phyloP scores from a whole-genome alignment of 2,888 invertebrate genomes.

The Isoperla grammatica region DNA sequence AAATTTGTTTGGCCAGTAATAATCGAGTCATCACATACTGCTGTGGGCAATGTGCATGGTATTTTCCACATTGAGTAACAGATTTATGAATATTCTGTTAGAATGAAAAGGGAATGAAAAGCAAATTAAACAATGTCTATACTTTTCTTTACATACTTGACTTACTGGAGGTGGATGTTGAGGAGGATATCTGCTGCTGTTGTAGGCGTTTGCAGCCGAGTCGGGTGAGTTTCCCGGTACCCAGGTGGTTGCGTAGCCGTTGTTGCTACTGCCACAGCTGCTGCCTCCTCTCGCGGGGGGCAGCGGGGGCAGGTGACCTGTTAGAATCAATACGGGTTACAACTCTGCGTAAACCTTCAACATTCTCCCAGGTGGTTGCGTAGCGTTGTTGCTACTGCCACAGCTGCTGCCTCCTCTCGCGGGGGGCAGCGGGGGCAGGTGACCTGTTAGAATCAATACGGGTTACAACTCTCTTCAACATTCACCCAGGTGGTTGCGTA shows the following conservation, averaged over 20 bases:
- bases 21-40: too few species aligned
- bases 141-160: too few species aligned
- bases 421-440: constrained; percentile 23
- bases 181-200: constrained; percentile 16
- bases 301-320: constrained; percentile 20
- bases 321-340: too few species aligned
- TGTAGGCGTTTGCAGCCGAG: constrained; percentile 14
- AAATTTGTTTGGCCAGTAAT: too few species aligned
- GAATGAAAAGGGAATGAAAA: too few species aligned
- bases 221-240: constrained; percentile 13
- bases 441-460: constrained; percentile 9
- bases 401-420: constrained; percentile 27
- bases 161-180: constrained; percentile 30
- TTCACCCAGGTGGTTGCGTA: constrained; percentile 24
- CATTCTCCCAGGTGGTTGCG: constrained; percentile 24
- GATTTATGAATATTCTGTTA: too few species aligned
- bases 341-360: too few species aligned
- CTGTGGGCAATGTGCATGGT: too few species aligned
- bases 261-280: constrained; percentile 24
- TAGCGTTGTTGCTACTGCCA: constrained; percentile 24
- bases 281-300: constrained; percentile 28
- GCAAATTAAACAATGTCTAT: too few species aligned
- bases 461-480: too few species aligned
- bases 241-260: constrained; percentile 24
- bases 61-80: too few species aligned